Base-by-base conservation (phyloP, 1,140 invertebrate species). In the Mya arenaria region DNA sequence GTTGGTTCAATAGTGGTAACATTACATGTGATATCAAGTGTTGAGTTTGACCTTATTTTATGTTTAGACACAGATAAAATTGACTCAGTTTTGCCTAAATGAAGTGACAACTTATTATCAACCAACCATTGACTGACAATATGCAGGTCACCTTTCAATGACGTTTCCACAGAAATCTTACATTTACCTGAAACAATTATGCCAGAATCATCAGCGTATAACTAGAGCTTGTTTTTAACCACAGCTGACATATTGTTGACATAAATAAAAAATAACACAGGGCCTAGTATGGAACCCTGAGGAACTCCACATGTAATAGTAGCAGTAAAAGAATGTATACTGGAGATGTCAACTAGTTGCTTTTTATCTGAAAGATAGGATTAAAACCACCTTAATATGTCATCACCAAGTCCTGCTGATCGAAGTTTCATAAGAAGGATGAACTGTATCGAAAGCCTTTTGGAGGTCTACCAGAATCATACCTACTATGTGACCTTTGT, bases 371-470 rank as follows among this genome's bases (percentile, higher is more conserved):
- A 69, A 39, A 69, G 41, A 44, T 69, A 69, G 17, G 66, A 69
- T 23, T 30, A 6, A 8, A 69, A 69, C 28, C 66, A 69, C 44
- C 36, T 44, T 23, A 44, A 28, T 39, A 69, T 69, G 41, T 69
- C 66, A 41, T 44, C 19, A 44, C 66, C 23, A 39, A 77, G 23
- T 32, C 83, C 77, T 23, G 80, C 55, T 23, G 52, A 39, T 25
- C 68, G 34, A 8, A 82, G 62, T 68, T 82, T 79, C 39, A 66
- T 68, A 25, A 66, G 48, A 41, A 80, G 37, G n/a, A 85, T 82
- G 58, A 25, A 85, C 80, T 39, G 74, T 85, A 60, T 78, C 74
- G 68, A 82, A 85, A 25, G 84, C 84, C 41, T 85, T 82, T 44
- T 85, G 79, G 28, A 85, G 66, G 34, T 82, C 84, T 36, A 80